Evolutionary conservation across 2,888 invertebrate genomes (phyloP), one percentile per base, ranked within the genome.

Genomic region (Synanthedon vespiformis): DNA sequence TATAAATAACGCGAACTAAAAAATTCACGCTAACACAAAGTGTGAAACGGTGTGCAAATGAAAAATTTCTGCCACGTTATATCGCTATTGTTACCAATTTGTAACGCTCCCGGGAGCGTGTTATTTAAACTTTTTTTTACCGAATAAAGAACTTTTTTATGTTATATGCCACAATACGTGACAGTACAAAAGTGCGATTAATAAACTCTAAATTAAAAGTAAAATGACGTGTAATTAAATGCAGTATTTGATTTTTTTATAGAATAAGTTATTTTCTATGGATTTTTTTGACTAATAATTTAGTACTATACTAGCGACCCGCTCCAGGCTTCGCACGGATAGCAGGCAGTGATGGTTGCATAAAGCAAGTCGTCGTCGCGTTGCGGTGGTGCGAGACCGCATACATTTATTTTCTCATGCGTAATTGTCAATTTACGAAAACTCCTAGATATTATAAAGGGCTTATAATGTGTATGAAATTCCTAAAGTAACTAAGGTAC

Each of bases 11-110:
- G 53, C 50, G 64, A 64, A 44, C 44, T n/a, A 14, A 67, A 72
- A 77, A 77, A 78, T 75, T 71, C 70, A 72, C 76, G 72, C 80
- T 67, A 78, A 78, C 80, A 75, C 67, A 59, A 58, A 77, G 80
- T 82, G 82, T 79, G 81, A 83, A 83, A 71, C 77, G 71, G 67
- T 68, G 75, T 73, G 75, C 77, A 80, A 82, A 80, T 82, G 82
- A 81, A 83, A 83, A 80, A 78, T 75, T 78, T 80, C 76, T 74
- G 66, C 70, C 63, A 65, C 72, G 71, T 73, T 78, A 77, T 77
- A 79, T 74, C 63, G 70, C 77, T 74, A 77, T 80, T 82, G 80
- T 81, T 74, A 68, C 70, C 72, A 77, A 80, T 82, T 79, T 74
- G 73, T 65, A 64, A 68, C 68, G 74, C 67, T 68, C 63, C 64